These are phyloP conservation scores for Clavelina lepadiformis DNA, from an alignment of 23 tunicate genomes.

Conservation along the genomic window DNA sequence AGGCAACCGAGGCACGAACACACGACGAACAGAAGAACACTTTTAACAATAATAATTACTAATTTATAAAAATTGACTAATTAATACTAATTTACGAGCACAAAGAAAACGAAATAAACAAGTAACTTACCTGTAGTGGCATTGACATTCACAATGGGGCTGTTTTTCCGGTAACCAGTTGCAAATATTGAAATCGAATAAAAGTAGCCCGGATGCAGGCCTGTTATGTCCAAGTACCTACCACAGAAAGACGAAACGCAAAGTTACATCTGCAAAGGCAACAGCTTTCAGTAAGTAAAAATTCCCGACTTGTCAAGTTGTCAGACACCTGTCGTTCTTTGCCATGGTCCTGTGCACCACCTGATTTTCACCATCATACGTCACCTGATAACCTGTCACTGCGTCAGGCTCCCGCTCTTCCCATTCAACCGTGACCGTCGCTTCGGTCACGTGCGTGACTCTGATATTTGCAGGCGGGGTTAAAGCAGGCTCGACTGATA, in stretches of 20 bases:
- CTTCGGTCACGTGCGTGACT: slow-evolving; percentile 39
- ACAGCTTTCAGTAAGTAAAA: no score
- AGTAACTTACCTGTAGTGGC: slow-evolving; percentile 45
- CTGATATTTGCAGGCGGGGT: slow-evolving; percentile 40
- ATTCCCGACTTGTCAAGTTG: background rate
- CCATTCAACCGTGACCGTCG: slow-evolving; percentile 41
- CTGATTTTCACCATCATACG: slow-evolving; percentile 1
- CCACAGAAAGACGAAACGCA: background rate
- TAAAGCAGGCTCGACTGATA: slow-evolving; percentile 40
- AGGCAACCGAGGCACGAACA: no score
- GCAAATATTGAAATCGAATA: slow-evolving; percentile 38
- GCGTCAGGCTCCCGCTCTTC: slow-evolving; percentile 29
- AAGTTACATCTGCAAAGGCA: background rate
- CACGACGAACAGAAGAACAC: no score
- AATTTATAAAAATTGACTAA: no score
- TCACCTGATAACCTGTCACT: slow-evolving; percentile 54
- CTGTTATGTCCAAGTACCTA: slow-evolving; percentile 25
- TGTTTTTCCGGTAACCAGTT: slow-evolving; percentile 48
- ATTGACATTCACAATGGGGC: slow-evolving; percentile 22
- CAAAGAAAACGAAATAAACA: no score
- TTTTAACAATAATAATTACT: no score
- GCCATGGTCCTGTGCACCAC: slow-evolving; percentile 1
- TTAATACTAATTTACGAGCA: no score
- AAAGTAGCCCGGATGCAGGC: slow-evolving; percentile 32
- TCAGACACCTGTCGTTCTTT: slow-evolving; percentile 15